Evolutionary conservation across 2,888 invertebrate genomes (phyloP).

Genomic region (Hydraecia micacea): DNA sequence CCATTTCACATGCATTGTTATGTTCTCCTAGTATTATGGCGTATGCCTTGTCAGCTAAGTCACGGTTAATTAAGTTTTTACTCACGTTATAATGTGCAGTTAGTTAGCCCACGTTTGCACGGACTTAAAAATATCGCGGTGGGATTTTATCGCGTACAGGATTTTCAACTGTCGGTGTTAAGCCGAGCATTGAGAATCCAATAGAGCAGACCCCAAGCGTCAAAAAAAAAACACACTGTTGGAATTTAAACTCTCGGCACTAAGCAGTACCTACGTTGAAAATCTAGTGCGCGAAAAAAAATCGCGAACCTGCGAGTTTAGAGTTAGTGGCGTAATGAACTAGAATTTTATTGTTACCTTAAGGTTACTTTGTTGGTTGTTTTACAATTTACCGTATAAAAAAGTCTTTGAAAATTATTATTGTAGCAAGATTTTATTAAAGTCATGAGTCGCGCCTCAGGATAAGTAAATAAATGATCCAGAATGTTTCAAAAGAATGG

Average conservation of each 20-base stretch:
- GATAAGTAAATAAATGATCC: background rate
- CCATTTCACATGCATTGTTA: constrained; percentile 40
- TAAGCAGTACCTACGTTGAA: too few relatives aligned
- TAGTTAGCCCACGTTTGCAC: background rate
- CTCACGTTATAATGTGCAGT: constrained; percentile 39
- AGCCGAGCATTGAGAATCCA: background rate
- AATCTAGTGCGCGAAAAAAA: too few relatives aligned
- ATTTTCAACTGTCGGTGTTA: background rate
- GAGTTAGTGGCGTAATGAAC: constrained; percentile 29
- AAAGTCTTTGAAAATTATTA: background rate
- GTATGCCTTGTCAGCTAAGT: constrained; percentile 15
- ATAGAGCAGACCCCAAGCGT: background rate
- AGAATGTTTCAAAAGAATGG: background rate
- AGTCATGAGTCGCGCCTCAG: background rate
- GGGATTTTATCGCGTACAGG: background rate
- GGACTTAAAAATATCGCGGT: background rate
- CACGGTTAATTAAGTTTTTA: constrained; percentile 50
- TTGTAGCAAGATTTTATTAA: background rate
- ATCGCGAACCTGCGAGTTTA: background rate
- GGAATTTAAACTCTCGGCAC: background rate
- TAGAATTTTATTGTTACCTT: background rate
- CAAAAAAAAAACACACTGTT: background rate
- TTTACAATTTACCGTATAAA: background rate
- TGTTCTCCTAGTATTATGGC: constrained; percentile 30
- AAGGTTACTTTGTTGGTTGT: constrained; percentile 4